A percentile compares a stretch with the other conserved stretches of the same genome.
phyloP scores from a whole-genome alignment of 2,888 invertebrate species.

The Campoletis raptor region DNA sequence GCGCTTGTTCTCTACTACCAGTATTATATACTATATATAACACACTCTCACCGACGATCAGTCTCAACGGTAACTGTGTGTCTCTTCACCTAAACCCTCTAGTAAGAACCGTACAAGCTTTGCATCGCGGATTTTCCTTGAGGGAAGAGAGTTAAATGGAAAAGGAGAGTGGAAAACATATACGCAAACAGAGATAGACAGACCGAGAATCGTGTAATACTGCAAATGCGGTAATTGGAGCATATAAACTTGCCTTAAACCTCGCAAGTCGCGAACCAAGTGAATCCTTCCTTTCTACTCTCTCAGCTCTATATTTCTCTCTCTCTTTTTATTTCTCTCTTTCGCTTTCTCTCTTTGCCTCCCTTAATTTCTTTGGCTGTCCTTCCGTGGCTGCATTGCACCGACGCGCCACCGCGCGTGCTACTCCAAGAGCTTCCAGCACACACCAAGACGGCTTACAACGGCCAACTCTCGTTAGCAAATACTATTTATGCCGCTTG shows the following conservation, averaged over 20 bases:
- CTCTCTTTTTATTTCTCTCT: constrained; percentile 42
- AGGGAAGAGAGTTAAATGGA: background rate
- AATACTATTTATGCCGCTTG: constrained; percentile 78
- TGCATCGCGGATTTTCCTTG: constrained; percentile 39
- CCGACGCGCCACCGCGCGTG: constrained; percentile 21
- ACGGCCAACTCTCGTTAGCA: constrained; percentile 79
- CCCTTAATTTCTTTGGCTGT: constrained; percentile 78
- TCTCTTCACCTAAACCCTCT: constrained; percentile 19
- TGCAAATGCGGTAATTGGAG: constrained; percentile 82
- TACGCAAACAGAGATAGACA: constrained; percentile 19
- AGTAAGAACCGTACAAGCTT: constrained; percentile 39
- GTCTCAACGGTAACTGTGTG: constrained; percentile 17
- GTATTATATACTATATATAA: constrained; percentile 3
- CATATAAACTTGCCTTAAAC: constrained; percentile 80
- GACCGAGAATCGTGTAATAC: constrained; percentile 71
- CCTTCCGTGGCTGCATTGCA: constrained; percentile 61
- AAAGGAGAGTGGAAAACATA: background rate
- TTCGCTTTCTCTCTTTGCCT: constrained; percentile 17
- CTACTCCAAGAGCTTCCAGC: constrained; percentile 48
- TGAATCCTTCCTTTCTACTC: constrained; percentile 57
- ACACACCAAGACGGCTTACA: constrained; percentile 69
- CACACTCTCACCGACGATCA: constrained; percentile 26
- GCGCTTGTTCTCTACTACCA: constrained; percentile 42
- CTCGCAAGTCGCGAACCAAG: constrained; percentile 69
- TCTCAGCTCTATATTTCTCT: constrained; percentile 38